Evolutionary conservation across 2,888 invertebrate species (phyloP), one percentile per base, ranked within the genome.

Genomic region (Resseliella maxima): DNA sequence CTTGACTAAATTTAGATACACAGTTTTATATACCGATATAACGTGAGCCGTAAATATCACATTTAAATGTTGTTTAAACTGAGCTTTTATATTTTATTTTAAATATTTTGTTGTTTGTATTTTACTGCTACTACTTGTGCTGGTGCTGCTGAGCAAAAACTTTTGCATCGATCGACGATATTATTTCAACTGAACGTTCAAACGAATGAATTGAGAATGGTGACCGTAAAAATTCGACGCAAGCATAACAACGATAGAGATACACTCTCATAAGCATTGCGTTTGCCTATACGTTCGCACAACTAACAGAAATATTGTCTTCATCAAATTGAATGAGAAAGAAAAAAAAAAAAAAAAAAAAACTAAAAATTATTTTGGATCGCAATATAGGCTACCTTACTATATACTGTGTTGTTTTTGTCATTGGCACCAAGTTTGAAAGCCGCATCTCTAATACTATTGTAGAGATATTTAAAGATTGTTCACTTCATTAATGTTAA

Each of bases 211-310:
- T 27, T 35, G 72, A 31, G 72, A 27, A 72, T 72, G 72, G 72
- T 72, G 72, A 72, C 72, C 72, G 72, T 35, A 72, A 31, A 72
- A 72, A 31, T 10, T 31, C 31, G 72, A 72, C 72, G 72, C 72
- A 72, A 72, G 72, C 72, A 35, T 31, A 72, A n/a, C n/a, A n/a
- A 59, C 72, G 72, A 72, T 72, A 72, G 72, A 72, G 31, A 72
- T 12, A 72, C 15, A 31, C 72, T 15, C 46, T 6, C 46, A 6
- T 8, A 50, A 50, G 8, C 72, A 72, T 12, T 15, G 5, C 72
- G 18, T 50, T 50, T 12, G 72, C 31, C 31, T 35, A 31, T 15
- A 72, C 2, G 15, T 12, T 27, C 35, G 31, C 31, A 31, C 72
- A 31, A 31, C 31, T 35, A 15, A 21, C 50, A 18, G 50, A 6